Percentiles rank a stretch among this genome's conserved stretches.
Conservation (phyloP, 2,797 vertebrate species). For the Microcaecilia unicolor region DNA sequence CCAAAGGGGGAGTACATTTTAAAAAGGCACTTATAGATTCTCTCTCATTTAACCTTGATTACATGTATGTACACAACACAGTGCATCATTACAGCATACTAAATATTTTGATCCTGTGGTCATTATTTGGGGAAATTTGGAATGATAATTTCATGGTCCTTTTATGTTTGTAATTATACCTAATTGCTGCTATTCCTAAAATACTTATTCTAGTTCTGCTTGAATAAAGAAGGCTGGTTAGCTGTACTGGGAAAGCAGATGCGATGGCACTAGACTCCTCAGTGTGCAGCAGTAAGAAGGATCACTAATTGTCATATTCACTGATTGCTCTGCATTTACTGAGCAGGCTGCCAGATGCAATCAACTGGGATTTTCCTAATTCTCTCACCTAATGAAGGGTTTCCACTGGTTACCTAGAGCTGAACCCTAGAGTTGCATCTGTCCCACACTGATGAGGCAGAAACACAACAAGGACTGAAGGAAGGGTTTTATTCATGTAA, state of each 20-base stretch:
- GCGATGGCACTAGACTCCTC: neutral
- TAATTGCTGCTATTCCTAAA: neutral
- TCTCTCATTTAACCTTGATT: too few relatives aligned
- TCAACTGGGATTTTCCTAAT: constrained; percentile 30
- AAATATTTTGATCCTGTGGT: neutral
- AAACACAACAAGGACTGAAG: neutral
- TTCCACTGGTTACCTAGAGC: constrained; percentile 25
- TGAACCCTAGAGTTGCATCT: constrained; percentile 36
- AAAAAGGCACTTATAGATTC: too few relatives aligned
- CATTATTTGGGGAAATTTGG: neutral
- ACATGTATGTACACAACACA: too few relatives aligned
- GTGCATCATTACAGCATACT: neutral
- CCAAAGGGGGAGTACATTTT: too few relatives aligned
- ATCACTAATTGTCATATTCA: neutral
- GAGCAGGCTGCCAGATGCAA: neutral
- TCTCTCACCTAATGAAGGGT: constrained; percentile 13
- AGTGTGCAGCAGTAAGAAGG: neutral
- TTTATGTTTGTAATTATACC: neutral
- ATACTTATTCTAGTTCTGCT: neutral
- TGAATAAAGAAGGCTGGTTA: constrained; percentile 2
- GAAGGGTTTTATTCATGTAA: neutral
- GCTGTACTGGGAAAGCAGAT: neutral
- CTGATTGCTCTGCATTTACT: neutral
- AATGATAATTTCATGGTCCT: neutral
- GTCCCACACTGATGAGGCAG: constrained; percentile 32